These are phyloP conservation scores for Calameuta idolon DNA, from an alignment of 2,888 invertebrate species.

Conservation along the genomic window DNA sequence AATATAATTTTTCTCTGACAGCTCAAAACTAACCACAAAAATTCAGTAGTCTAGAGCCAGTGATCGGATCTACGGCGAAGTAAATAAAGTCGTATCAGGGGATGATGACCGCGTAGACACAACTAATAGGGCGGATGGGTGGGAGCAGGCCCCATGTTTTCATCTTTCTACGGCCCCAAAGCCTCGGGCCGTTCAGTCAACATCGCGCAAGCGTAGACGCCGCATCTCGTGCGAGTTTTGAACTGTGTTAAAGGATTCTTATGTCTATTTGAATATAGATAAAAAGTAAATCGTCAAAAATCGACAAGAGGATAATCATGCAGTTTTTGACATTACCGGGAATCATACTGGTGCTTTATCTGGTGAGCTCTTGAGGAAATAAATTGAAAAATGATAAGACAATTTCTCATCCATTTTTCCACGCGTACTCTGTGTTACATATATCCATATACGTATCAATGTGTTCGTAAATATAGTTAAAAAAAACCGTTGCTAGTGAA, in stretches of 20 bases:
- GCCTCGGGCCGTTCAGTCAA: constrained; percentile 53
- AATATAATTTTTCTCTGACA: not conserved
- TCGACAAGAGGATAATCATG: not conserved
- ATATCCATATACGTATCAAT: not conserved
- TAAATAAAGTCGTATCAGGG: not conserved
- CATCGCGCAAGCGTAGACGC: constrained; percentile 52
- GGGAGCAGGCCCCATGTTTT: constrained; percentile 40
- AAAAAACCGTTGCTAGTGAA: not conserved
- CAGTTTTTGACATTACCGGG: not conserved
- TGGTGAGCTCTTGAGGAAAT: not conserved
- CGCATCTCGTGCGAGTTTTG: constrained; percentile 24
- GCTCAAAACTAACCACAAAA: not conserved
- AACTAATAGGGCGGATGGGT: constrained; percentile 14
- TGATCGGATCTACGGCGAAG: not conserved
- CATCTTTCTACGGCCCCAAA: constrained; percentile 40
- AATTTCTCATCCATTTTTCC: not conserved
- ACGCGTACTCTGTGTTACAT: not conserved
- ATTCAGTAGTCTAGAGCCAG: no score
- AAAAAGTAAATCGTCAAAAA: not conserved
- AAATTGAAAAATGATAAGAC: not conserved
- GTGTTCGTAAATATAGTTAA: not conserved
- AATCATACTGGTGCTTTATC: not conserved
- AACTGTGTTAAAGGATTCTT: not conserved
- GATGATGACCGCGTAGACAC: not conserved
- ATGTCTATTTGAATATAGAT: not conserved